A percentile compares a stretch with the other conserved stretches of the same genome.
phyloP scores from a whole-genome alignment of 1,140 invertebrate species.

The Drosophila tropicalis region DNA sequence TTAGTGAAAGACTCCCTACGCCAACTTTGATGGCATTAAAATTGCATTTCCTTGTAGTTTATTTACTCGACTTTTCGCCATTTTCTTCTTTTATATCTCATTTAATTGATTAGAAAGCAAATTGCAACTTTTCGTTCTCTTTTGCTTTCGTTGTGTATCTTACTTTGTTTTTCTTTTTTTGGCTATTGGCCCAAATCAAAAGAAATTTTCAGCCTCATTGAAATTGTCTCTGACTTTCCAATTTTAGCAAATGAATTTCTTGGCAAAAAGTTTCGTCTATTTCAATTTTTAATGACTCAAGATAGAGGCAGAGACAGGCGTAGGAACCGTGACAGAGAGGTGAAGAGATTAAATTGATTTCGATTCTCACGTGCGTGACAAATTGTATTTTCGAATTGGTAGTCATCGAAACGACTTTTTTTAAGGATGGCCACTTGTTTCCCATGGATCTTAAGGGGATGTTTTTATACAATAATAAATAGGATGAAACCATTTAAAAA shows the following conservation, averaged over 20 bases:
- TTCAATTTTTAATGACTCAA: slow-evolving; percentile 36
- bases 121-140: not conserved
- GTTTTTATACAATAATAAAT: no score
- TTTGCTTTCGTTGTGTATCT: slow-evolving; percentile 46
- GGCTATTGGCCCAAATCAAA: slow-evolving; percentile 36
- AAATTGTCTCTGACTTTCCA: slow-evolving; percentile 31
- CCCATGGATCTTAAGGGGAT: no score
- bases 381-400: not conserved
- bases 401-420: not conserved
- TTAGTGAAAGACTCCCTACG: slow-evolving; percentile 27
- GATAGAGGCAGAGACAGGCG: not conserved
- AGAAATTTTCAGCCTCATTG: slow-evolving; percentile 56
- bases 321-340: not conserved
- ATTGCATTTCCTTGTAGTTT: slow-evolving; percentile 52
- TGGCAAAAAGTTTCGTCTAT: slow-evolving; percentile 53
- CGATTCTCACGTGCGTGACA: slow-evolving; percentile 7
- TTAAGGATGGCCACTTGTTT: not conserved
- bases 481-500: no score
- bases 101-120: slow-evolving; percentile 55
- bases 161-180: slow-evolving; percentile 28
- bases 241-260: slow-evolving; percentile 62
- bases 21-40: slow-evolving; percentile 49
- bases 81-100: slow-evolving; percentile 20
- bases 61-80: slow-evolving; percentile 47
- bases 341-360: not conserved